phyloP scores from a whole-genome alignment of 2,888 invertebrate genomes.

The Oegoconia quadripuncta region DNA sequence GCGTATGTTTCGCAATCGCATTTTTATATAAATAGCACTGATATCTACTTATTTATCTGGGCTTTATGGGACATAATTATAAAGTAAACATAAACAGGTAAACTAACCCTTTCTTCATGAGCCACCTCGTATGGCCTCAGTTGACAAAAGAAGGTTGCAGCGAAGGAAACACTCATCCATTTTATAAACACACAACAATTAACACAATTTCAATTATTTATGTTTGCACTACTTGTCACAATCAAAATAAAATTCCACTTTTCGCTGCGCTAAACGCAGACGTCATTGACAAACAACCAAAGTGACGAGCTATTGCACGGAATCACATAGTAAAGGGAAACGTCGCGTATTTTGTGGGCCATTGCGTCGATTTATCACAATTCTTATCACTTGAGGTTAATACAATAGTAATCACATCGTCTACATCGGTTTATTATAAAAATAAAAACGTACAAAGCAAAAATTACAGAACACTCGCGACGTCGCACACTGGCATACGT shows the following conservation, averaged over 20 bases:
- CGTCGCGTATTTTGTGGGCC: conserved; percentile 64
- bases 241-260: conserved; percentile 76
- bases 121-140: conserved; percentile 72
- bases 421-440: conserved; percentile 67
- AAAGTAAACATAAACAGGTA: conserved; percentile 69
- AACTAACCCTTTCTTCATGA: conserved; percentile 79
- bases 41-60: conserved; percentile 32
- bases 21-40: conserved; percentile 37
- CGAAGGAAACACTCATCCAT: conserved; percentile 73
- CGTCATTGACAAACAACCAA: conserved; percentile 79
- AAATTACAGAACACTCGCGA: conserved; percentile 73
- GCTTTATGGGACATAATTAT: conserved; percentile 25
- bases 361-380: conserved; percentile 70
- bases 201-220: conserved; percentile 67
- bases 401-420: conserved; percentile 64
- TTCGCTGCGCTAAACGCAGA: conserved; percentile 78
- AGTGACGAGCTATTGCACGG: conserved; percentile 76
- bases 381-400: conserved; percentile 70
- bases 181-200: conserved; percentile 69
- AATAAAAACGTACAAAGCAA: conserved; percentile 77
- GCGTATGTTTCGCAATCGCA: conserved; percentile 34
- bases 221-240: conserved; percentile 75
- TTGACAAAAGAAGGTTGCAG: conserved; percentile 67
- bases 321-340: conserved; percentile 71
- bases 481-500: conserved; percentile 74